Conservation (phyloP, 2,113 vertebrate genomes). For the Aix galericulata region DNA sequence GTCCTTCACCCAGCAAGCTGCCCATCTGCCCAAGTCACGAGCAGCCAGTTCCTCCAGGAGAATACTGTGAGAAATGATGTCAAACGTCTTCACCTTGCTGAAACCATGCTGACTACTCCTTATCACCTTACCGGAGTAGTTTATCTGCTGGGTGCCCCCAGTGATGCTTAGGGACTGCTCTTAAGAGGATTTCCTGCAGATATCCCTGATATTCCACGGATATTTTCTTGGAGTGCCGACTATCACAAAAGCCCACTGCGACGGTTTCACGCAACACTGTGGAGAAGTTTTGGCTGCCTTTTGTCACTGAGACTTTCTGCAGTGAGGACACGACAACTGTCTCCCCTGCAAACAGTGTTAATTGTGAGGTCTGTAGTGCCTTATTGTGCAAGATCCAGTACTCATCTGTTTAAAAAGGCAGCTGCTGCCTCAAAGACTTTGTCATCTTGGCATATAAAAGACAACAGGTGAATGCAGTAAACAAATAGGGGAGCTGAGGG, state of each 20-base stretch:
- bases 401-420: not conserved
- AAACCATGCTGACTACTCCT: not conserved
- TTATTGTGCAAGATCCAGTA: not conserved
- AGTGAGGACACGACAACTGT: accelerated
- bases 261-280: not conserved
- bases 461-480: not conserved
- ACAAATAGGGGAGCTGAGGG: not conserved
- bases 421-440: not conserved
- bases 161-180: accelerated
- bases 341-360: not conserved
- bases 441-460: accelerated
- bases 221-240: accelerated
- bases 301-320: not conserved
- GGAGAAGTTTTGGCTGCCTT: not conserved
- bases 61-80: not conserved
- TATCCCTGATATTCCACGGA: accelerated
- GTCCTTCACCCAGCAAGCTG: not conserved
- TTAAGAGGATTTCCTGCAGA: not conserved
- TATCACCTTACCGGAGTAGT: accelerated
- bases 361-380: not conserved
- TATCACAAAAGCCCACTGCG: accelerated
- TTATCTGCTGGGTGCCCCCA: not conserved
- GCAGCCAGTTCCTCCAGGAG: not conserved
- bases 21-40: not conserved
- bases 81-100: not conserved